phyloP scores from a whole-genome alignment of 2,113 vertebrate genomes.

The Petromus typicus region DNA sequence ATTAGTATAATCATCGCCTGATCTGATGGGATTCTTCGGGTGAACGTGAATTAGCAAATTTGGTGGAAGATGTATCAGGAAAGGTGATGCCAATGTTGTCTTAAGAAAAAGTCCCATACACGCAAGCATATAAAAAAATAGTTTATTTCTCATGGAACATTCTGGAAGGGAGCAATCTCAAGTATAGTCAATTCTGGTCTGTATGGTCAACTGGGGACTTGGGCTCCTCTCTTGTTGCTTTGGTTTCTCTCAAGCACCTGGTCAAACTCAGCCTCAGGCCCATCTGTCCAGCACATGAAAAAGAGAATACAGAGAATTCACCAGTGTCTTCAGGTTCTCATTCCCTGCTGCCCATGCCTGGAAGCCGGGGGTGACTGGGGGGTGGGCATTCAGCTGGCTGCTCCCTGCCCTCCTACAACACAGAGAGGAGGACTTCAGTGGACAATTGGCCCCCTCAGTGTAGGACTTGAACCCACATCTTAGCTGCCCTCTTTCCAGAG shows the following conservation, averaged over 20 bases:
- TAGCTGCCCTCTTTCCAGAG: background rate
- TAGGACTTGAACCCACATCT: background rate
- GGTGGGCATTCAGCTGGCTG: background rate
- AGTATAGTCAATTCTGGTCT: background rate
- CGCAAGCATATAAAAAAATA: background rate
- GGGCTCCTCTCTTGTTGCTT: background rate
- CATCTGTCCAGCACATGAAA: background rate
- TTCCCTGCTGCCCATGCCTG: background rate
- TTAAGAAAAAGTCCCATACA: conserved; percentile 33
- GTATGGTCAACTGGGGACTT: background rate
- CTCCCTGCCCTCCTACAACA: background rate
- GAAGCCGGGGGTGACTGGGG: background rate
- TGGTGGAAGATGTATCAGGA: background rate
- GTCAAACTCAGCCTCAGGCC: background rate
- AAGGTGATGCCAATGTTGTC: background rate
- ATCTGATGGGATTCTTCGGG: background rate
- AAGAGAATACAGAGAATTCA: background rate
- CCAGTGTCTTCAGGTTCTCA: background rate
- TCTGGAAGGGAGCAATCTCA: background rate
- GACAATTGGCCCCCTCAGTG: background rate
- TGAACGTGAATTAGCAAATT: background rate
- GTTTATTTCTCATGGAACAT: conserved; percentile 34
- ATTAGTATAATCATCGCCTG: background rate
- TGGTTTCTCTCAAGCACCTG: background rate
- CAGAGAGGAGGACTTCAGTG: background rate